Percentiles rank a stretch among this genome's conserved stretches.
These are phyloP conservation scores for Masticophis lateralis DNA, from an alignment of 2,797 vertebrate genomes.

Conservation along the genomic window DNA sequence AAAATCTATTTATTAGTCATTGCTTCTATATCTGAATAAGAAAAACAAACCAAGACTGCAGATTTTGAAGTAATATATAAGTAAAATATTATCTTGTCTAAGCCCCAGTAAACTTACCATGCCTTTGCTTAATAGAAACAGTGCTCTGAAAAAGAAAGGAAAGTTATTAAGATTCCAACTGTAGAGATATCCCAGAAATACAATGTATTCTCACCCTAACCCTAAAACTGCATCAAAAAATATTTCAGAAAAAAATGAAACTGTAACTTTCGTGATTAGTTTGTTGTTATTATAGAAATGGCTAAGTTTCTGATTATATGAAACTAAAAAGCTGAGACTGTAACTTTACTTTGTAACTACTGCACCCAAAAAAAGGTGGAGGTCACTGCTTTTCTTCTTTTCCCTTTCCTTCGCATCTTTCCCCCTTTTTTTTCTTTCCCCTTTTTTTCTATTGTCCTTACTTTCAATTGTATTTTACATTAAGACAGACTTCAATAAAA, in stretches of 20 bases:
- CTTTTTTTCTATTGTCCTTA: background rate
- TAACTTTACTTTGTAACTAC: background rate
- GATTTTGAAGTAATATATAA: background rate
- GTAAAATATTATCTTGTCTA: background rate
- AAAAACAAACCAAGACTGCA: background rate
- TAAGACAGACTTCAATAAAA: background rate
- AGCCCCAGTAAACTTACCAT: slow-evolving; percentile 80
- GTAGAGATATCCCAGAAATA: background rate
- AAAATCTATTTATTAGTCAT: background rate
- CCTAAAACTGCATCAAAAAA: background rate
- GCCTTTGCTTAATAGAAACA: slow-evolving; percentile 94
- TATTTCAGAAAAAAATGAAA: background rate
- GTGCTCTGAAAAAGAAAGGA: slow-evolving; percentile 74
- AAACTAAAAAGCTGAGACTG: background rate
- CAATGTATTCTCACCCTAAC: background rate
- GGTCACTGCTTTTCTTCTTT: background rate
- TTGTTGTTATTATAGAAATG: background rate
- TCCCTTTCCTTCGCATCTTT: background rate
- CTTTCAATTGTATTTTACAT: background rate
- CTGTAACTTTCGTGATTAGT: background rate
- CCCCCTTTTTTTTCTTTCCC: background rate
- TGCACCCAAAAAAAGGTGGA: background rate
- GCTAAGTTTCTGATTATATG: background rate
- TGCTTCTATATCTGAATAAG: background rate
- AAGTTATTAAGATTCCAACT: background rate